phyloP scores from a whole-genome alignment of 1,140 invertebrate species.

The Bombus pascuorum region DNA sequence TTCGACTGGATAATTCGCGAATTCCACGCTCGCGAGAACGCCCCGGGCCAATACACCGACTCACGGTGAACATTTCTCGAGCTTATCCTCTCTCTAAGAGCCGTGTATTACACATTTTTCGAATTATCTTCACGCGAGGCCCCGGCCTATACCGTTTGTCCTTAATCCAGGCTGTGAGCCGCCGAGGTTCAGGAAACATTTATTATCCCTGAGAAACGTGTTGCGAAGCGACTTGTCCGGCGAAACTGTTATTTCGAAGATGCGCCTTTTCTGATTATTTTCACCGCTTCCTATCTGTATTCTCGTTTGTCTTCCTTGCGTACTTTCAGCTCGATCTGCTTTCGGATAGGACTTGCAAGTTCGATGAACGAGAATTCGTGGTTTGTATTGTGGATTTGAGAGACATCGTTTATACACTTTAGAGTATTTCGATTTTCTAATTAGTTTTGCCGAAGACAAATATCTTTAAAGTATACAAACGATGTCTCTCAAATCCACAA shows the following conservation, averaged over 20 bases:
- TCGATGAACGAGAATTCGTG: background rate
- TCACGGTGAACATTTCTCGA: constrained; percentile 46
- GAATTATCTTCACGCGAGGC: constrained; percentile 60
- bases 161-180: constrained; percentile 50
- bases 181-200: constrained; percentile 10
- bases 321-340: background rate
- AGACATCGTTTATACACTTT: background rate
- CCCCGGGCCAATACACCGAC: constrained; percentile 30
- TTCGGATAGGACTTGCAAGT: background rate
- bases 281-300: background rate
- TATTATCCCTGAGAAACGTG: constrained; percentile 43
- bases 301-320: background rate
- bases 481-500: too few species aligned
- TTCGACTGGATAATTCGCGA: constrained; percentile 44
- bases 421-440: too few species aligned
- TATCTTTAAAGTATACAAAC: too few species aligned
- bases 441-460: too few species aligned
- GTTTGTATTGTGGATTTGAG: too few species aligned
- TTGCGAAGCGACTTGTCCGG: background rate
- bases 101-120: constrained; percentile 60
- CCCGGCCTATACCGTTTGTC: constrained; percentile 40
- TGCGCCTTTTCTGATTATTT: background rate
- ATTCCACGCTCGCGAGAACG: constrained; percentile 62
- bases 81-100: constrained; percentile 60
- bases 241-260: constrained; percentile 24